Conservation (phyloP, 2,113 vertebrate genomes). For the Apistogramma diplotaenia region DNA sequence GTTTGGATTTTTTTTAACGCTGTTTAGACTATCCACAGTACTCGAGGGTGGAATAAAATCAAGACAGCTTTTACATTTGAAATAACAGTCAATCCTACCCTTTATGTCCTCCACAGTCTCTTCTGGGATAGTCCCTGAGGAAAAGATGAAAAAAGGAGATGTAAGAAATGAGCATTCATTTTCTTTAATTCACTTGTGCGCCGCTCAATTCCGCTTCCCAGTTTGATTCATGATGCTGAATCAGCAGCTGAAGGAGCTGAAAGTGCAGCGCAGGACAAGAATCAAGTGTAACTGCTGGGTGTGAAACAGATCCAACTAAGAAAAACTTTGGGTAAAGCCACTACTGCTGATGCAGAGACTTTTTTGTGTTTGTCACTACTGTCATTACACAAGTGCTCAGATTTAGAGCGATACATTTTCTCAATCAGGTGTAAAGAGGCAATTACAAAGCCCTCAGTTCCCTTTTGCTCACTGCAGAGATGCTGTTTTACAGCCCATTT, state of each 20-base stretch:
- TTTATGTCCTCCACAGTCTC: slow-evolving; percentile 96
- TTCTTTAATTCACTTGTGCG: background rate
- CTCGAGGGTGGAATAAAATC: background rate
- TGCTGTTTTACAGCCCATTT: background rate
- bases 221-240: background rate
- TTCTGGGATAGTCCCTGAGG: slow-evolving; percentile 87
- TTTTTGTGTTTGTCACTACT: background rate
- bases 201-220: background rate
- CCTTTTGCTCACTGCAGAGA: background rate
- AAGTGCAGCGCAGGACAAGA: background rate
- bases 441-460: background rate
- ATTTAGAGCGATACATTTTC: background rate
- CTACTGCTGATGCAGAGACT: background rate
- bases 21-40: background rate
- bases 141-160: slow-evolving; percentile 8
- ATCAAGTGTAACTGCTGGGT: background rate
- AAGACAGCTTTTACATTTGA: background rate
- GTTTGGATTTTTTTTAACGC: background rate
- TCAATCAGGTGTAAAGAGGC: background rate
- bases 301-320: background rate
- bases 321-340: background rate
- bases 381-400: background rate
- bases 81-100: slow-evolving; percentile 74
- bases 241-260: background rate
- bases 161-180: background rate